Percentiles rank a stretch among this genome's conserved stretches.
Evolutionary conservation across 2,113 vertebrate species (phyloP).

Genomic region (Macquaria ambigua): DNA sequence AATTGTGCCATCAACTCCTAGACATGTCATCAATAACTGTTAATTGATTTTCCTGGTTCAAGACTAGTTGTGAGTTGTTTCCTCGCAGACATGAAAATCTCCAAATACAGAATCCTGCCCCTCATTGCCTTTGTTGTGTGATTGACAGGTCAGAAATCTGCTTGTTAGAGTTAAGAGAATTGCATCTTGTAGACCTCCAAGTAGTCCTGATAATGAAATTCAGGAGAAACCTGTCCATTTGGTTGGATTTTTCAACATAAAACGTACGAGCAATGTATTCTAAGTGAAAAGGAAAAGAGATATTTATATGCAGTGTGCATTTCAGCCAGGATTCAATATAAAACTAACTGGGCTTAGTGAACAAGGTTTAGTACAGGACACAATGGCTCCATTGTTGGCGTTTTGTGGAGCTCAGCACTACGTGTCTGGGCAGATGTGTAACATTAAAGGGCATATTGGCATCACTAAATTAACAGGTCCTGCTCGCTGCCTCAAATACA

Average conservation of each 20-base stretch:
- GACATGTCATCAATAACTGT: neutral
- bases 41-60: slow-evolving; percentile 8
- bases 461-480: slow-evolving; percentile 51
- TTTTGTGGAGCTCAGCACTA: slow-evolving; percentile 38
- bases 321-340: slow-evolving; percentile 16
- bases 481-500: slow-evolving; percentile 23
- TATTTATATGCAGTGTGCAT: slow-evolving; percentile 24
- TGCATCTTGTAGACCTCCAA: slow-evolving; percentile 13
- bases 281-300: slow-evolving; percentile 3
- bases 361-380: slow-evolving; percentile 25
- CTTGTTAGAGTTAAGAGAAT: slow-evolving; percentile 24
- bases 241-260: slow-evolving; percentile 6
- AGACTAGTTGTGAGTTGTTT: slow-evolving; percentile 8
- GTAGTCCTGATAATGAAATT: slow-evolving; percentile 13
- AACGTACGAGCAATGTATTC: slow-evolving; percentile 4
- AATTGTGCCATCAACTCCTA: neutral
- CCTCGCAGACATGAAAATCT: neutral
- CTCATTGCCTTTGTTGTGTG: neutral
- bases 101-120: neutral
- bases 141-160: slow-evolving; percentile 27
- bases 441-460: slow-evolving; percentile 52
- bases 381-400: slow-evolving; percentile 46
- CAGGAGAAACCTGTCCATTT: slow-evolving; percentile 3
- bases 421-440: slow-evolving; percentile 18
- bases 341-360: slow-evolving; percentile 7